Percentiles rank a stretch among this genome's conserved stretches.
Evolutionary conservation across 2,888 invertebrate species (phyloP).

Genomic region (Oscheius onirici): DNA sequence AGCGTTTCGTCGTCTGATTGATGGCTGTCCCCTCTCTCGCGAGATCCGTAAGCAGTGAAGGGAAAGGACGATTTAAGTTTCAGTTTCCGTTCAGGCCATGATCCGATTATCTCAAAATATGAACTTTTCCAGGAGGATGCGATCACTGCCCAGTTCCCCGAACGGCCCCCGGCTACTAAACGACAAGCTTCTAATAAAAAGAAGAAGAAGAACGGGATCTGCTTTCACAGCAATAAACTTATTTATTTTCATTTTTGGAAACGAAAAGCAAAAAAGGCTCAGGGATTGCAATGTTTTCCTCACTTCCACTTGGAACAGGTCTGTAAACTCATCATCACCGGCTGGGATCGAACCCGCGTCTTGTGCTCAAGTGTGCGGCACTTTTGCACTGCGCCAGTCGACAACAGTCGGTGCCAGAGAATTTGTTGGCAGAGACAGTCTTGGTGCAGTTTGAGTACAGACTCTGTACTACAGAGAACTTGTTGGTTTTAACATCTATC

Average conservation of each 20-base stretch:
- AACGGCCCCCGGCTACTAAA: conserved; percentile 53
- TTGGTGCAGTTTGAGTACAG: too few relatives aligned
- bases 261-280: conserved; percentile 5
- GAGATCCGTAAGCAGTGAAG: conserved; percentile 4
- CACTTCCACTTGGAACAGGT: conserved; percentile 28
- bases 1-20: conserved; percentile 22
- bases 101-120: not conserved
- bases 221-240: conserved; percentile 10
- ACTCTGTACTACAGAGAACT: too few relatives aligned
- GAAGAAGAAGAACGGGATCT: not conserved
- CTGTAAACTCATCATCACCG: conserved; percentile 30
- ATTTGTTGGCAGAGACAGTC: too few relatives aligned
- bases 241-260: not conserved
- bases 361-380: not conserved
- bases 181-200: not conserved
- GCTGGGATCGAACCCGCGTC: conserved; percentile 20
- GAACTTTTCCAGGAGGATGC: conserved; percentile 44
- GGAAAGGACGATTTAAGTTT: conserved; percentile 14
- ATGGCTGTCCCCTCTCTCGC: conserved; percentile 1
- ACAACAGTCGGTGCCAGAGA: not conserved
- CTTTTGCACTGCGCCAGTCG: conserved; percentile 8
- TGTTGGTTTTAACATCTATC: too few relatives aligned
- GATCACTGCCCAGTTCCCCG: conserved; percentile 58
- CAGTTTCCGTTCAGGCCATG: conserved; percentile 12
- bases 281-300: conserved; percentile 7